phyloP scores from a whole-genome alignment of 2,797 vertebrate genomes.

The Melopsittacus undulatus region DNA sequence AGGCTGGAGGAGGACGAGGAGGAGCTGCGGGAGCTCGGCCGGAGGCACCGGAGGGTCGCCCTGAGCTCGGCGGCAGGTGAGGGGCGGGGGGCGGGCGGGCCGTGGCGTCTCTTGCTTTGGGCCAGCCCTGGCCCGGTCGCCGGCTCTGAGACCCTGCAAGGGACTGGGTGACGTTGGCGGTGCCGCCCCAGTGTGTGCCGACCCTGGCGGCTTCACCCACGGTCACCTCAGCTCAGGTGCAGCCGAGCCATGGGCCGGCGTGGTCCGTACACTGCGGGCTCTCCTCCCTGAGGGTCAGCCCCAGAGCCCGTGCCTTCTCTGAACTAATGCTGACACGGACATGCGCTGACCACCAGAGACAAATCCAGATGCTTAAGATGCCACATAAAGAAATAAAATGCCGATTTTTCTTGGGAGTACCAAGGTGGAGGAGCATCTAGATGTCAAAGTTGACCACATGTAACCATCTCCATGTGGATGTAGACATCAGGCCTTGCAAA shows the following conservation, averaged over 20 bases:
- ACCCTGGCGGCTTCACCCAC: background rate
- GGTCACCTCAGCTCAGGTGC: background rate
- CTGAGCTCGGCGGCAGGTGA: conserved; percentile 80
- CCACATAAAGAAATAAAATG: background rate
- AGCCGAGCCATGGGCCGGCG: background rate
- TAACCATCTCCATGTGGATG: rapidly evolving
- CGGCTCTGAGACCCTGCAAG: background rate
- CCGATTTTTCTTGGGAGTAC: rapidly evolving
- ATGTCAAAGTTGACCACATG: background rate
- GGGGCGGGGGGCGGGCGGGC: background rate
- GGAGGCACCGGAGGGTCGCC: conserved; percentile 73
- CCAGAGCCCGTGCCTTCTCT: background rate
- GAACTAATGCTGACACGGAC: rapidly evolving
- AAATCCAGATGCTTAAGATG: rapidly evolving
- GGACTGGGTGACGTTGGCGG: background rate
- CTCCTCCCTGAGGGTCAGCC: background rate
- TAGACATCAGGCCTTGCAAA: background rate
- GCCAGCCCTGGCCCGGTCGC: background rate
- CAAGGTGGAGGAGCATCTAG: background rate
- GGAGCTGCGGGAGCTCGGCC: conserved; percentile 78
- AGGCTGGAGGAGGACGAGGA: conserved; percentile 83
- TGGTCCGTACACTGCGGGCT: background rate
- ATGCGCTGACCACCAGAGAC: rapidly evolving
- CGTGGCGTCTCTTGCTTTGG: background rate
- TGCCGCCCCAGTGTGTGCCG: background rate